Evolutionary conservation across 23 tunicate species (phyloP).

Genomic region (Trididemnum miniatum): DNA sequence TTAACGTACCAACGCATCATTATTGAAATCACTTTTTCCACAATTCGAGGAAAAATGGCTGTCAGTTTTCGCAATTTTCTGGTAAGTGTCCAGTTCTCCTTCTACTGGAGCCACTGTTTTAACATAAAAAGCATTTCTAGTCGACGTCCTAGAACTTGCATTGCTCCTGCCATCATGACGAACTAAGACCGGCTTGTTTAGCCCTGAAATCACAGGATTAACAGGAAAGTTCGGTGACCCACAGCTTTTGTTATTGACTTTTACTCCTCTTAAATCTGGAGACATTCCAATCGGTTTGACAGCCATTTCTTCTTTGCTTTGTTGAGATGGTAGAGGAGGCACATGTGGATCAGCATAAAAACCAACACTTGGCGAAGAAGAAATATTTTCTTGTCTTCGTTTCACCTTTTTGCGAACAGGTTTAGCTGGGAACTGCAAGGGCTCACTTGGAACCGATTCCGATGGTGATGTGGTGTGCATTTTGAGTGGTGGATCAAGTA

Average conservation of each 20-base stretch:
- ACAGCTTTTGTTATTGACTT: neutral
- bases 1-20: no score
- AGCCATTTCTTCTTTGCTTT: neutral
- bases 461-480: neutral
- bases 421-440: neutral
- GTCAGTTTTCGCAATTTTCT: neutral
- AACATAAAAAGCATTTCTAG: constrained; percentile 31
- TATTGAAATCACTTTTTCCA: no score
- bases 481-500: neutral
- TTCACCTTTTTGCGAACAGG: neutral
- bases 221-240: neutral
- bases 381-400: neutral
- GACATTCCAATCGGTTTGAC: neutral
- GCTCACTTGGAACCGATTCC: neutral
- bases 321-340: neutral
- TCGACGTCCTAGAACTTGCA: constrained; percentile 44
- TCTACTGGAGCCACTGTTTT: neutral
- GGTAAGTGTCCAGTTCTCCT: neutral
- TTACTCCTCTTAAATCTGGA: neutral
- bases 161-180: constrained; percentile 77
- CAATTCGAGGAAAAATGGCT: no score
- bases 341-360: neutral
- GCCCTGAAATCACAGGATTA: constrained; percentile 33
- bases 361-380: neutral
- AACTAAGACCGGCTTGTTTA: constrained; percentile 80